Percentiles rank a stretch among this genome's conserved stretches.
Conservation (phyloP, 2,797 vertebrate genomes). For the Darevskia mixta region DNA sequence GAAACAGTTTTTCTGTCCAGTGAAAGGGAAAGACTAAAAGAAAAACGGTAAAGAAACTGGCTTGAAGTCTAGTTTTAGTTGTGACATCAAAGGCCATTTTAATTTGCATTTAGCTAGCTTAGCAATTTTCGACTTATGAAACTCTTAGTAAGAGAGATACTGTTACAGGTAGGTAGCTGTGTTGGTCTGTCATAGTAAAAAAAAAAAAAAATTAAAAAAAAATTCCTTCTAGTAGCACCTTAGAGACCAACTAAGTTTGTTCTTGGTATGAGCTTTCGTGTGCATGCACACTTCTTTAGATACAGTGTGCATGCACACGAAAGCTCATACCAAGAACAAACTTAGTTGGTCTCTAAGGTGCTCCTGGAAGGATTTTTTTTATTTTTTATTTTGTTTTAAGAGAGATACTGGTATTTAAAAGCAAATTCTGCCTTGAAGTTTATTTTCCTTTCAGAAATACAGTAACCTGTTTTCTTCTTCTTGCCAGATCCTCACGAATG, state of each 20-base stretch:
- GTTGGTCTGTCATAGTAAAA: too few relatives aligned
- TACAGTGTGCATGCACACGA: too few relatives aligned
- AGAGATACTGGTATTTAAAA: neutral
- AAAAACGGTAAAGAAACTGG: neutral
- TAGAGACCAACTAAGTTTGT: too few relatives aligned
- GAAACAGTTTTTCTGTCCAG: accelerated
- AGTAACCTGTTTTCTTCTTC: conserved; percentile 24
- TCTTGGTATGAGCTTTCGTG: too few relatives aligned
- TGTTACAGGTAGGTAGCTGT: too few relatives aligned
- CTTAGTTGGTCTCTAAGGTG: too few relatives aligned
- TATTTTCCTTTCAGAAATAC: neutral
- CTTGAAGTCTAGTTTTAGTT: neutral
- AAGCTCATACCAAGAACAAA: too few relatives aligned
- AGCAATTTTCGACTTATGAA: neutral
- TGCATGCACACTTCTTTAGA: too few relatives aligned
- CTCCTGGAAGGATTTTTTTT: too few relatives aligned
- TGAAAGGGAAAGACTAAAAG: neutral
- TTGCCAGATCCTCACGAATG: conserved; percentile 41
- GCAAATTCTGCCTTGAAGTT: neutral
- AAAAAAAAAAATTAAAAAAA: too few relatives aligned
- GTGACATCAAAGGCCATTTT: neutral
- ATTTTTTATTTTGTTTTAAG: too few relatives aligned
- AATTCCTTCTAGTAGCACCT: too few relatives aligned
- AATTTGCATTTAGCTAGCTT: neutral
- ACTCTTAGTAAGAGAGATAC: neutral